phyloP scores from a whole-genome alignment of 2,113 vertebrate genomes.

The Alligator mississippiensis region DNA sequence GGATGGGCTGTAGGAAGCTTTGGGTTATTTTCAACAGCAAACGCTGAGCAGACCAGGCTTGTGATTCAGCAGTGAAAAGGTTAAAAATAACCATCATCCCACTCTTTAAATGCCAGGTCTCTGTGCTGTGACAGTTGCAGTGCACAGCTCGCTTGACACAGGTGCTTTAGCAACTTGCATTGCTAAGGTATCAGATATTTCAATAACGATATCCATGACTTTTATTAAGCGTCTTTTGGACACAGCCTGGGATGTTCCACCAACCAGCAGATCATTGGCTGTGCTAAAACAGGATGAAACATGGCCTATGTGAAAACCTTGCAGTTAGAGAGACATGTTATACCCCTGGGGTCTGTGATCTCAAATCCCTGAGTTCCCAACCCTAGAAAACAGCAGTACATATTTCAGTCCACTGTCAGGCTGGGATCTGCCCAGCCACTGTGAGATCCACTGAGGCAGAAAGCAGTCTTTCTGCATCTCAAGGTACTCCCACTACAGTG shows the following conservation, averaged over 20 bases:
- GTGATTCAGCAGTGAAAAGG: neutral
- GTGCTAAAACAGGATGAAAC: neutral
- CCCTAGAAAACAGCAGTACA: neutral
- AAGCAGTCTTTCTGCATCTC: neutral
- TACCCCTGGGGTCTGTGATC: neutral
- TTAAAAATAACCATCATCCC: conserved; percentile 14
- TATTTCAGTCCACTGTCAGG: neutral
- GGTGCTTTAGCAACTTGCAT: neutral
- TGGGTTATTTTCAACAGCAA: neutral
- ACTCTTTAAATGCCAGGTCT: neutral
- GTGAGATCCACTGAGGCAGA: neutral
- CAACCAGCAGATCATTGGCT: neutral
- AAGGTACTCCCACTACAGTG: neutral
- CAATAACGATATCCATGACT: accelerated
- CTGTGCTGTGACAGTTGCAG: neutral
- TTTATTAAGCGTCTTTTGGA: neutral
- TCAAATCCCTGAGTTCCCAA: neutral
- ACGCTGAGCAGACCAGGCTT: neutral
- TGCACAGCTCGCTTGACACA: neutral
- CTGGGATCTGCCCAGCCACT: neutral
- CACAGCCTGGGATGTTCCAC: neutral
- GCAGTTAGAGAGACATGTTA: neutral
- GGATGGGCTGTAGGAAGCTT: accelerated
- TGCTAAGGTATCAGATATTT: neutral
- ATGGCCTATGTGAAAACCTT: neutral